phyloP scores from a whole-genome alignment of 2,797 vertebrate genomes.

The Corythornis leucogaster region DNA sequence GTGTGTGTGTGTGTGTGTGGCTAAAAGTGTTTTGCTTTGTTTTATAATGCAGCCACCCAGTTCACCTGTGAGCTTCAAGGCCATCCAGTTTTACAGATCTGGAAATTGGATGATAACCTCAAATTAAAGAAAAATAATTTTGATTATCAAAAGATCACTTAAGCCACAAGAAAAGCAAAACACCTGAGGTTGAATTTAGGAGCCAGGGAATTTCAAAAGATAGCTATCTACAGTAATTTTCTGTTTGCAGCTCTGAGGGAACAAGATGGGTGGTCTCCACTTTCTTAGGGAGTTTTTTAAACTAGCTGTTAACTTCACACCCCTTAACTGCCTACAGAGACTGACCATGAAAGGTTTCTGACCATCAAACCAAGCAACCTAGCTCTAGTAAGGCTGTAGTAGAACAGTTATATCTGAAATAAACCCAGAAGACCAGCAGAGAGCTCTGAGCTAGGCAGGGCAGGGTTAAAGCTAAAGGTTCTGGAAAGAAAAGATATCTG shows the following conservation, averaged over 20 bases:
- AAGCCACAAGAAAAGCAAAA: not conserved
- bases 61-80: not conserved
- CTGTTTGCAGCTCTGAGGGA: not conserved
- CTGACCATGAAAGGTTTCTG: not conserved
- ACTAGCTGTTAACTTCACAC: not conserved
- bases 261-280: not conserved
- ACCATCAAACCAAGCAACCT: not conserved
- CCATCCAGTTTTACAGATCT: not conserved
- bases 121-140: not conserved
- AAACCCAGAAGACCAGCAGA: not conserved
- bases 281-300: not conserved
- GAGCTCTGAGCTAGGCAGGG: not conserved
- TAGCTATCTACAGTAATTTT: not conserved
- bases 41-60: not conserved
- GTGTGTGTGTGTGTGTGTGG: too few relatives aligned
- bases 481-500: not conserved
- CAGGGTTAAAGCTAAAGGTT: not conserved
- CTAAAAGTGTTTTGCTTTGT: not conserved
- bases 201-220: not conserved
- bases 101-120: not conserved
- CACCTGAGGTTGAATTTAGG: not conserved
- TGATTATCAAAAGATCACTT: not conserved
- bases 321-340: not conserved
- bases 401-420: not conserved
- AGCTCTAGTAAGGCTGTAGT: not conserved